phyloP scores from a whole-genome alignment of 35 echinoderm and acorn worm genomes.

The Apostichopus parvimensis region DNA sequence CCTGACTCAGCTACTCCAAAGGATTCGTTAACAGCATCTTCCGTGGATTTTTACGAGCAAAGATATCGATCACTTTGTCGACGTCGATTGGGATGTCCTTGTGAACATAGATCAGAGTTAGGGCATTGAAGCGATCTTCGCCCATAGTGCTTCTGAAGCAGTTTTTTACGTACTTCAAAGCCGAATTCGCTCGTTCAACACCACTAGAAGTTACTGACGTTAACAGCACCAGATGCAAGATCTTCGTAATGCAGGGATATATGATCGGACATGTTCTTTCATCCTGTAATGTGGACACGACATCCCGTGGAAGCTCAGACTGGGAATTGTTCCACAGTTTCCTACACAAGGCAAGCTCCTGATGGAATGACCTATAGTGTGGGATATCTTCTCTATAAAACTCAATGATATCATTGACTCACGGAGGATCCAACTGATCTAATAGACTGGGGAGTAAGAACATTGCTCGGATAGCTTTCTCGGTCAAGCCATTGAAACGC shows the following conservation, averaged over 20 bases:
- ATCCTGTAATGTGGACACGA: conserved; percentile 19
- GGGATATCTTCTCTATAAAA: conserved; percentile 50
- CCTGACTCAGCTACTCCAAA: not conserved
- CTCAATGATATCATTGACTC: not conserved
- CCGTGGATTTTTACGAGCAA: conserved; percentile 51
- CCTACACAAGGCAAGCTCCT: conserved; percentile 59
- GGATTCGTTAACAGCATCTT: conserved; percentile 50
- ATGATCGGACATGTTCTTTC: not conserved
- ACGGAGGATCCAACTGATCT: not conserved
- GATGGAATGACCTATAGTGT: not conserved
- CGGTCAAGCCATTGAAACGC: conserved; percentile 26
- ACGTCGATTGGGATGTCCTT: conserved; percentile 58
- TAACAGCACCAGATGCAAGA: conserved; percentile 41
- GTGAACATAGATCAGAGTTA: conserved; percentile 53
- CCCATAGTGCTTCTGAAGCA: conserved; percentile 38
- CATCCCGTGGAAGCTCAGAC: not conserved
- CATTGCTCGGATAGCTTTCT: conserved; percentile 42
- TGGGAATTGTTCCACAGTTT: not conserved
- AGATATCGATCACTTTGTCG: conserved; percentile 51
- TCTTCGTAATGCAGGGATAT: conserved; percentile 42
- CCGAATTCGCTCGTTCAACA: conserved; percentile 64
- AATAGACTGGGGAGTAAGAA: conserved; percentile 27
- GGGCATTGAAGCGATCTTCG: conserved; percentile 58
- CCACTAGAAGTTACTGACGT: conserved; percentile 48
- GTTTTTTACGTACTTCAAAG: conserved; percentile 38